phyloP scores from a whole-genome alignment of 1,140 invertebrate species.

The Drosophila lowei region DNA sequence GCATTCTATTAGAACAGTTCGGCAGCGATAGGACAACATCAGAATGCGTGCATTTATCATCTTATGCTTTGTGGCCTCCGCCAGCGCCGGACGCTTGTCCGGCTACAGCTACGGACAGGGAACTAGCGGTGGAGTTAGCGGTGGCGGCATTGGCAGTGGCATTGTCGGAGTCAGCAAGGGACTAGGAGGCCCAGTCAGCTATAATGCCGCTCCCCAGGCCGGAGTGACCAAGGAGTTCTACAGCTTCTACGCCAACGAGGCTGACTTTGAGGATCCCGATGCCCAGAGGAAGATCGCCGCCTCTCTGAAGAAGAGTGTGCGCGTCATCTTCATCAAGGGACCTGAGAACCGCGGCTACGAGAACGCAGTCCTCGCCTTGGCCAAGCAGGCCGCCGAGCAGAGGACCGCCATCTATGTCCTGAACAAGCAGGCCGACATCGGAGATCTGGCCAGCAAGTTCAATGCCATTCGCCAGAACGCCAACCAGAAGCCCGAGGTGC shows the following conservation, averaged over 20 bases:
- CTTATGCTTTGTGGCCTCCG: constrained; percentile 65
- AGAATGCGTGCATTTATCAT: constrained; percentile 67
- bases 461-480: constrained; percentile 61
- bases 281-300: constrained; percentile 48
- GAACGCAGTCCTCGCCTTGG: constrained; percentile 64
- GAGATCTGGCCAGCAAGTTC: constrained; percentile 70
- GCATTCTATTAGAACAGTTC: constrained; percentile 66
- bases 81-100: constrained; percentile 61
- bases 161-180: constrained; percentile 12
- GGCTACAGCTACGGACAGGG: constrained; percentile 71
- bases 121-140: background rate
- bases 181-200: constrained; percentile 57
- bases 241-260: constrained; percentile 64
- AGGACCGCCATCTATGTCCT: constrained; percentile 72
- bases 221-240: constrained; percentile 64
- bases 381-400: constrained; percentile 70
- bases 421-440: constrained; percentile 69
- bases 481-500: constrained; percentile 68
- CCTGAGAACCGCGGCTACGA: constrained; percentile 70
- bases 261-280: constrained; percentile 62
- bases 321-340: constrained; percentile 69
- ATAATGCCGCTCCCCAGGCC: constrained; percentile 50
- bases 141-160: constrained; percentile 4
- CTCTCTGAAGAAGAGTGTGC: constrained; percentile 60
- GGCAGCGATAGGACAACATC: constrained; percentile 18